Percentiles rank a stretch among this genome's conserved stretches.
phyloP scores from a whole-genome alignment of 2,797 vertebrate species.

The Aplochiton taeniatus region DNA sequence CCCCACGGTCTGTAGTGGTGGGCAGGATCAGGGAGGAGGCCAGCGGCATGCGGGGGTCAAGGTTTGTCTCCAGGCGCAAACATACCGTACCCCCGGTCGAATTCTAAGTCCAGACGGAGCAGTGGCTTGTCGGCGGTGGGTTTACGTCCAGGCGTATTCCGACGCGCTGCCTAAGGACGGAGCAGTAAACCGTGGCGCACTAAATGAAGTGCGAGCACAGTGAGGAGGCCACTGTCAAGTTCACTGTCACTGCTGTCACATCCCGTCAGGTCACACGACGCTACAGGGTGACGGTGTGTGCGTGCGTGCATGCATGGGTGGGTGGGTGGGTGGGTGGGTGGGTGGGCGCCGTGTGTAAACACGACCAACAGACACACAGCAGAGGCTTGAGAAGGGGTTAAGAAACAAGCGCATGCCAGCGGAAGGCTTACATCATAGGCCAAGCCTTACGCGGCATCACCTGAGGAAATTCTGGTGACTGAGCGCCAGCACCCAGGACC shows the following conservation, averaged over 20 bases:
- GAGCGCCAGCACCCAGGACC: slow-evolving; percentile 15
- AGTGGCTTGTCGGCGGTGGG: too few relatives aligned
- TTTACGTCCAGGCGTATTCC: too few relatives aligned
- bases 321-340: neutral
- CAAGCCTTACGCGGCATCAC: slow-evolving; percentile 30
- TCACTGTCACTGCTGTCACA: neutral
- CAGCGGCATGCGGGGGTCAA: neutral
- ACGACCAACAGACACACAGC: too few relatives aligned
- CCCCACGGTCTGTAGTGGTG: slow-evolving; percentile 21
- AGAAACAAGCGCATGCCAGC: slow-evolving; percentile 21
- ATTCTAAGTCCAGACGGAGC: too few relatives aligned
- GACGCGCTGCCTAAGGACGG: too few relatives aligned
- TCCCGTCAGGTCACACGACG: neutral
- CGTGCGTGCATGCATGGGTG: too few relatives aligned
- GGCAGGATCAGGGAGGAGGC: slow-evolving; percentile 23
- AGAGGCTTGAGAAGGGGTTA: neutral
- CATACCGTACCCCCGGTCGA: neutral
- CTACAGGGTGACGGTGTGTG: neutral
- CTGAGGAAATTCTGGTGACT: slow-evolving; percentile 29
- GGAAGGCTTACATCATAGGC: slow-evolving; percentile 39
- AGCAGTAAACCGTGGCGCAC: too few relatives aligned
- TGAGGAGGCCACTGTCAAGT: neutral
- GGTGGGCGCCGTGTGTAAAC: neutral
- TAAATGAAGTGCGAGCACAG: too few relatives aligned
- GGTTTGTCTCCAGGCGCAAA: neutral